These are phyloP conservation scores for Saccopteryx bilineata DNA, from an alignment of 2,113 vertebrate genomes.

Conservation along the genomic window DNA sequence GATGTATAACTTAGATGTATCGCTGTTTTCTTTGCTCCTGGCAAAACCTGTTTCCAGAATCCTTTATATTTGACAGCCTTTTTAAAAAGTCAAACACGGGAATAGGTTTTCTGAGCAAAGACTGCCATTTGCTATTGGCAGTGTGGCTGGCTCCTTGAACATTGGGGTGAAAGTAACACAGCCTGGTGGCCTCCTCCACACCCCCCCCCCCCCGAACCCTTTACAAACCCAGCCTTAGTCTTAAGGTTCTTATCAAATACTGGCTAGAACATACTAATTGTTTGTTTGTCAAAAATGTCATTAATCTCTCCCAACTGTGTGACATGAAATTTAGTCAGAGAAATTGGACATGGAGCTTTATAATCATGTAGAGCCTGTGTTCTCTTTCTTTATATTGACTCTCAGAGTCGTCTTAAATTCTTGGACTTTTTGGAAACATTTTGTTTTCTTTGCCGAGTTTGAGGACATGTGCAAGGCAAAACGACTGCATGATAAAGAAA, in stretches of 20 bases:
- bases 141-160: background rate
- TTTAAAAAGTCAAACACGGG: background rate
- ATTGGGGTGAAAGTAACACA: background rate
- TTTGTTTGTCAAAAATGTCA: background rate
- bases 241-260: background rate
- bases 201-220: fast-evolving
- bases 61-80: background rate
- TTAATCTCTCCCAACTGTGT: fast-evolving
- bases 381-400: background rate
- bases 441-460: background rate
- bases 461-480: background rate
- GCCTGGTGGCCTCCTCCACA: background rate
- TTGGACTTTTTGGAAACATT: conserved; percentile 19
- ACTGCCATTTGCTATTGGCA: fast-evolving
- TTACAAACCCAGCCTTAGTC: background rate
- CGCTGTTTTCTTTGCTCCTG: background rate
- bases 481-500: background rate
- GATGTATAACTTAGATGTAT: background rate
- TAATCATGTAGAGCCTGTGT: background rate
- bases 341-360: fast-evolving
- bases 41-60: background rate
- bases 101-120: background rate
- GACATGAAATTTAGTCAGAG: background rate
- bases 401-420: background rate
- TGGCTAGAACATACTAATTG: background rate